A percentile compares a stretch with the other conserved stretches of the same genome.
Evolutionary conservation across 2,888 invertebrate genomes (phyloP).

Genomic region (Magallana nippona): DNA sequence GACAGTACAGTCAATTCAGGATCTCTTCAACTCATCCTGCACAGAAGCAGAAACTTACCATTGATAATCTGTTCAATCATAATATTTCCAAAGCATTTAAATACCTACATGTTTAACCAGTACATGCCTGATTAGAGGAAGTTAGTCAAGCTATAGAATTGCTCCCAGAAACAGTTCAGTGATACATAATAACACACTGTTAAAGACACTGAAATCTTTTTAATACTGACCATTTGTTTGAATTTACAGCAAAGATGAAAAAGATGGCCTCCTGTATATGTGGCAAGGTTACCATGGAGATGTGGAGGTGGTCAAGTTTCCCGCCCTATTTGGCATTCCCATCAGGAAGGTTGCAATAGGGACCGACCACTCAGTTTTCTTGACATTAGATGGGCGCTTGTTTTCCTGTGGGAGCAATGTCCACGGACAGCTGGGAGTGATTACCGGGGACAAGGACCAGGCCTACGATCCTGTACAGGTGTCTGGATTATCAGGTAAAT

Average conservation of each 20-base stretch:
- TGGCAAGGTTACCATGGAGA: slow-evolving; percentile 73
- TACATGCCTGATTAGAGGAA: no score
- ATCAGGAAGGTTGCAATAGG: slow-evolving; percentile 71
- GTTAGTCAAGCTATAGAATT: no score
- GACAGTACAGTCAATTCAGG: no score
- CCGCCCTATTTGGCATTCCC: slow-evolving; percentile 59
- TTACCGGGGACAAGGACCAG: slow-evolving; percentile 56
- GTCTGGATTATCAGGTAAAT: slow-evolving; percentile 63
- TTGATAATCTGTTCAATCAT: no score
- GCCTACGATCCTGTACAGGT: slow-evolving; percentile 68
- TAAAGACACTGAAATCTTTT: not conserved
- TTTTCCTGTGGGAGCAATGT: slow-evolving; percentile 75
- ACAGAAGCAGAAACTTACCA: no score
- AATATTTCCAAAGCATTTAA: no score
- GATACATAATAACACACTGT: no score
- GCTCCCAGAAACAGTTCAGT: no score
- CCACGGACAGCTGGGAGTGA: slow-evolving; percentile 76
- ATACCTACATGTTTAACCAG: no score
- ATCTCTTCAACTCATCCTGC: no score
- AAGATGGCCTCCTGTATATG: slow-evolving; percentile 63
- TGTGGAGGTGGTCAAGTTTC: slow-evolving; percentile 65
- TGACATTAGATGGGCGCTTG: slow-evolving; percentile 71
- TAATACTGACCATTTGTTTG: not conserved
- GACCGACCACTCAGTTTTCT: slow-evolving; percentile 71
- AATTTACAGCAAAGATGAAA: slow-evolving; percentile 57